phyloP scores from a whole-genome alignment of 2,888 invertebrate species.

The Mallateleia sp. region DNA sequence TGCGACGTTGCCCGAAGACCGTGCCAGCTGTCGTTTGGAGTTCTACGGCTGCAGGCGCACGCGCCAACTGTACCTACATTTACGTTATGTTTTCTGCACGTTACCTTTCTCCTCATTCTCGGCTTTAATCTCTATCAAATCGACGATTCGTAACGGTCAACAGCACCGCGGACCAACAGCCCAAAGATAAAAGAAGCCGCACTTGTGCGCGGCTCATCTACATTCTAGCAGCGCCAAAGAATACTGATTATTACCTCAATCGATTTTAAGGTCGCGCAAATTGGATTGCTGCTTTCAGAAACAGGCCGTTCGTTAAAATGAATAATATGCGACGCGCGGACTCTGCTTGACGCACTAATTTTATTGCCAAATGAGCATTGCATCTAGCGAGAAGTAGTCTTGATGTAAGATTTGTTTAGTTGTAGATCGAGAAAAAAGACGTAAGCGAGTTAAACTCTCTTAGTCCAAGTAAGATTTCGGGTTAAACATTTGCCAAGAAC shows the following conservation, averaged over 20 bases:
- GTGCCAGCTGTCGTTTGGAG: conserved; percentile 88
- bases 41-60: conserved; percentile 86
- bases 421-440: no score
- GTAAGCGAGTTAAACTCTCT: no score
- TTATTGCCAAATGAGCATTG: conserved; percentile 16
- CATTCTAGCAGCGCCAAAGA: conserved; percentile 64
- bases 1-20: conserved; percentile 87
- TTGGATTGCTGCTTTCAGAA: conserved; percentile 63
- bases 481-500: no score
- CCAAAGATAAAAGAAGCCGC: conserved; percentile 75
- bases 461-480: no score
- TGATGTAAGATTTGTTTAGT: no score
- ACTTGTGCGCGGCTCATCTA: conserved; percentile 63
- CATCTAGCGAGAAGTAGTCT: not conserved
- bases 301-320: conserved; percentile 51
- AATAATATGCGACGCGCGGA: conserved; percentile 47
- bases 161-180: conserved; percentile 71
- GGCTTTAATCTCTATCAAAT: conserved; percentile 76
- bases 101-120: conserved; percentile 76
- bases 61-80: conserved; percentile 85
- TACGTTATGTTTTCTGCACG: conserved; percentile 79
- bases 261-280: conserved; percentile 72
- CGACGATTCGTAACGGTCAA: conserved; percentile 76
- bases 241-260: conserved; percentile 67
- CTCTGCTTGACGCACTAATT: not conserved